phyloP scores from a whole-genome alignment of 92 coral and sea anemone species.

The Hydrozoanthus gracilis region DNA sequence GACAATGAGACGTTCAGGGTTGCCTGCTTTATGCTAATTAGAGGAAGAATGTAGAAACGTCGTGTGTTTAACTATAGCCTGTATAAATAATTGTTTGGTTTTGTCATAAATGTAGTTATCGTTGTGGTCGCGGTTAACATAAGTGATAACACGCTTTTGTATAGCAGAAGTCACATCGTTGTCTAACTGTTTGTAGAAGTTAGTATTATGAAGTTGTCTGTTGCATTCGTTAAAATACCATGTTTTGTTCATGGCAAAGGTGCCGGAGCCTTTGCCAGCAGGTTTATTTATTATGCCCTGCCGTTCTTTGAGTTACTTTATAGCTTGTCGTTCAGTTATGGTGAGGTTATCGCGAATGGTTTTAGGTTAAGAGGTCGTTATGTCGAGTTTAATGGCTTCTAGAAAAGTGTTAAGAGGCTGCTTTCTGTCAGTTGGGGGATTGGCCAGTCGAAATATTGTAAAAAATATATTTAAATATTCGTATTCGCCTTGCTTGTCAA shows the following conservation, averaged over 20 bases:
- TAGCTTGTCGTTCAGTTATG: not conserved
- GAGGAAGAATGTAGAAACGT: slow-evolving; percentile 35
- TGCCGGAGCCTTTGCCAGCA: no score
- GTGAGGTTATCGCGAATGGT: not conserved
- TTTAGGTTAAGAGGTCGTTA: not conserved
- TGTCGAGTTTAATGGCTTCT: not conserved
- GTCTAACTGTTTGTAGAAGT: no score
- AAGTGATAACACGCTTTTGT: not conserved
- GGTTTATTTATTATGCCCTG: no score
- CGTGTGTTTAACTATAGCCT: slow-evolving; percentile 6
- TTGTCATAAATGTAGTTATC: slow-evolving; percentile 39
- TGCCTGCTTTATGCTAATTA: not conserved
- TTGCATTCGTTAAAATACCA: no score
- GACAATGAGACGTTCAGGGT: slow-evolving; percentile 39
- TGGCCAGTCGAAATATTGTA: no score
- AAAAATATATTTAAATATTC: no score
- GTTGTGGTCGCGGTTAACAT: slow-evolving; percentile 6
- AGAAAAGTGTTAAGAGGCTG: not conserved
- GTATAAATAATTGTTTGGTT: slow-evolving; percentile 35
- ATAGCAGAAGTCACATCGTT: no score
- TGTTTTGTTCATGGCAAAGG: no score
- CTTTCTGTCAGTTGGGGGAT: not conserved
- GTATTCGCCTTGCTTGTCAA: no score
- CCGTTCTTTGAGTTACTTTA: not conserved
- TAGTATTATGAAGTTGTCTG: no score